Base-by-base conservation (phyloP, 2,888 invertebrate genomes). In the Pogonocherus hispidulus region DNA sequence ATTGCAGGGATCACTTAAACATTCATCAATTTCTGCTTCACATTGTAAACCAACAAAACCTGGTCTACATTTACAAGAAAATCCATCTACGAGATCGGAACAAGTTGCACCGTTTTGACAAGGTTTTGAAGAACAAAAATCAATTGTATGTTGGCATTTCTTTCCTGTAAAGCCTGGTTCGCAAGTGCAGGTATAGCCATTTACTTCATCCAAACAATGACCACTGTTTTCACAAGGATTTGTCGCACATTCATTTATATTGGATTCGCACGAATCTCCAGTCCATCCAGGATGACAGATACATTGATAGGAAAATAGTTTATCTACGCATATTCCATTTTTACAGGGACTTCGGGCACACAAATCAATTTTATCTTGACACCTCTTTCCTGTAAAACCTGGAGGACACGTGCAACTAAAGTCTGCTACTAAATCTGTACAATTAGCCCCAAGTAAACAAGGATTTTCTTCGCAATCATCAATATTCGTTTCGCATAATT, bases 141-240 rank as follows among this genome's bases (percentile, higher is more conserved):
- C 97, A 67, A 74, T 71, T 20, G 71, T 63, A 81, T 97, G 97
- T 82, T 98, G 97, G 83, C 97, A 98, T 77, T 91, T 91, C 83
- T 95, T 95, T 47, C 98, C 98, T 1, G 97, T 96, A 81, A 92
- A 98, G 0, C 97, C 98, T n/a, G 95, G 91, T 82, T 97, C 96
- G 82, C 98, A 98, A 60, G 91, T 92, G 82, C 98, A 98, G 32
- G 90, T 90, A 78, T 91, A 97, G 60, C 93, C 95, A 78, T 95
- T 91, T 2, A 96, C 90, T 69, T 92, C 87, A 82, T 99, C 98
- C 23, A 93, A 90, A 84, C 99, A 99, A 74, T 93, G 92, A 0
- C 97, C 99, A 35, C 93, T 94, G 84, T 99, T 98, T 78, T 93
- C 90, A 81, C 99, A 99, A 0, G 98, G 98, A 71, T 92, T 91